phyloP scores from a whole-genome alignment of 2,797 vertebrate genomes.

The Hoplostethus mediterraneus region DNA sequence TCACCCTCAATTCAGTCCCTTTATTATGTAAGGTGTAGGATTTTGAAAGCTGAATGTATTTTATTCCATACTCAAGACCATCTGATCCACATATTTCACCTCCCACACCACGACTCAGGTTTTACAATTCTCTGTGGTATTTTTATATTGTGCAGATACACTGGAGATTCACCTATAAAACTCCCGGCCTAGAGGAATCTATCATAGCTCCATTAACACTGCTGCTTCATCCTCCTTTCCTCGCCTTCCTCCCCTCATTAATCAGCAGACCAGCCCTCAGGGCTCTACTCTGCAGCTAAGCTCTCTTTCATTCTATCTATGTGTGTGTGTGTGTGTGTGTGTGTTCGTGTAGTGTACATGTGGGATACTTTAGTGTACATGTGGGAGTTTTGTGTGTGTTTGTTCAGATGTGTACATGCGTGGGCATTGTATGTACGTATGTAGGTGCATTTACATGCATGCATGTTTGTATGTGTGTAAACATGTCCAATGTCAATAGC shows the following conservation, averaged over 20 bases:
- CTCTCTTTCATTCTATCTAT: constrained; percentile 42
- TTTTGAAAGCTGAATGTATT: constrained; percentile 33
- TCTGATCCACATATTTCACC: constrained; percentile 55
- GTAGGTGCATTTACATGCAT: constrained; percentile 22
- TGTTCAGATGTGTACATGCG: not conserved
- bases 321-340: constrained; percentile 16
- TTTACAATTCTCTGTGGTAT: constrained; percentile 42
- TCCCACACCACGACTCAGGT: constrained; percentile 13
- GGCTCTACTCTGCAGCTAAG: constrained; percentile 65
- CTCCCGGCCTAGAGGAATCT: constrained; percentile 74
- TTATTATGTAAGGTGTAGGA: constrained; percentile 17
- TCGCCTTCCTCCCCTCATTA: constrained; percentile 77
- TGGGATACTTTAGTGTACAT: constrained; percentile 23
- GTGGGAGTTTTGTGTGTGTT: not conserved
- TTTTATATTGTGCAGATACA: constrained; percentile 65
- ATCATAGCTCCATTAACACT: constrained; percentile 83
- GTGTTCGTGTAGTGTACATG: not conserved
- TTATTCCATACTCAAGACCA: constrained; percentile 17
- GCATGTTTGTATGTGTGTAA: not conserved
- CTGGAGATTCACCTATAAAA: constrained; percentile 74
- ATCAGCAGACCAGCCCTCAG: constrained; percentile 74
- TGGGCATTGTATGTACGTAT: constrained; percentile 23
- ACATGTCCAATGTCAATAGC: constrained; percentile 1
- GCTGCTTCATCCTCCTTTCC: constrained; percentile 75
- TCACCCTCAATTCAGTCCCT: constrained; percentile 11